Evolutionary conservation across 1,140 invertebrate genomes (phyloP), one percentile per base, ranked within the genome.

Genomic region (Saxidomus purpurata): DNA sequence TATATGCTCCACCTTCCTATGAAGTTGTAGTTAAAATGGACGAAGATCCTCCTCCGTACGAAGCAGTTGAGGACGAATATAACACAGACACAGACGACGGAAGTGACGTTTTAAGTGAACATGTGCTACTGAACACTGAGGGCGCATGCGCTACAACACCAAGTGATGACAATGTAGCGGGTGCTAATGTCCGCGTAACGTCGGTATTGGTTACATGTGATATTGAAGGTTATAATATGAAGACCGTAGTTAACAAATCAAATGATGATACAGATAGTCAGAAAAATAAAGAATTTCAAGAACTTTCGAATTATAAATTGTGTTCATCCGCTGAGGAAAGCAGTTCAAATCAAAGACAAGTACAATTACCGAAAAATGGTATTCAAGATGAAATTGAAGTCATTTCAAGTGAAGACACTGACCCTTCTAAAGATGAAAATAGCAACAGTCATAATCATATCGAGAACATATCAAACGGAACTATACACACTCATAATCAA

Each of bases 1-100:
- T 89, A 6, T 83, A 84, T 77, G 80, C 87, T 43, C 87, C 87
- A n/a, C 87, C 87, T 19, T 83, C 87, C 6, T 89, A 89, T 49
- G 87, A 89, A 77, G 63, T 82, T 63, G 87, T 89, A 15, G 55
- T 83, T 17, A 79, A 79, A 22, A 89, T 89, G 79, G 80, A 79
- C 49, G 87, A 83, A 55, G 79, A 69, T 8, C 80, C 80, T 28
- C 87, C 79, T 43, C 80, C 87, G 22, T 84, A 83, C 40, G 63
- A 83, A 28, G 61, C 63, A 22, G 81, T 89, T 13, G 63, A 49
- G 15, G 47, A 74, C 22, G 67, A 86, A 38, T 71, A 43, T 3
- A 69, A 61, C 22, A 38, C 59, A 40, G 55, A 77, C 22, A 47
- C 36, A 2, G 79, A 89, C 22, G 80, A 89, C 28, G 40, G 40